A percentile compares a stretch with the other conserved stretches of the same genome.
phyloP scores from a whole-genome alignment of 2,113 vertebrate genomes.

The Platycercus adscitus region DNA sequence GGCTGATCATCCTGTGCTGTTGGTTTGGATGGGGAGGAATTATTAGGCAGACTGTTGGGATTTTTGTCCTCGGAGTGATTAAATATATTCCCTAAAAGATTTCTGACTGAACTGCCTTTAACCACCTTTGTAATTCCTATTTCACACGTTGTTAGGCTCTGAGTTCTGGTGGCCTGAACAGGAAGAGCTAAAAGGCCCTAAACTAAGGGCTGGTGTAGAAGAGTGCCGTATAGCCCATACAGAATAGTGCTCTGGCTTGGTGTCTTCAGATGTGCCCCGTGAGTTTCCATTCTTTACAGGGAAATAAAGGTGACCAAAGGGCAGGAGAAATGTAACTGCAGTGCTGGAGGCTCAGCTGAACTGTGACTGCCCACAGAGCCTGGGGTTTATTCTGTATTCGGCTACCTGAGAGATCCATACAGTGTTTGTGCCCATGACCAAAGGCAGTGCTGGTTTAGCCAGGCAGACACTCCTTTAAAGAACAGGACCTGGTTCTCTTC shows the following conservation, averaged over 20 bases:
- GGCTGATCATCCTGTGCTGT: background rate
- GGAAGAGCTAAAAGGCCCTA: background rate
- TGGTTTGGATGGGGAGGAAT: background rate
- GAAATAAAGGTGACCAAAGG: background rate
- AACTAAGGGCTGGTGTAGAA: background rate
- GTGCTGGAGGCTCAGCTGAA: background rate
- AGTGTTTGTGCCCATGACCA: background rate
- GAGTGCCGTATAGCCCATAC: background rate
- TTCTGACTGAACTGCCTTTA: slow-evolving; percentile 10
- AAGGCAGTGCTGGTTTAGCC: background rate
- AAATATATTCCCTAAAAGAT: background rate
- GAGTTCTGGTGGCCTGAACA: background rate
- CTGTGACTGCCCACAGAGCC: background rate
- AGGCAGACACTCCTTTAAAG: background rate
- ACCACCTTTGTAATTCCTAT: background rate
- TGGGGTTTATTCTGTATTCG: background rate
- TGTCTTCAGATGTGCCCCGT: background rate
- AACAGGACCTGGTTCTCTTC: background rate
- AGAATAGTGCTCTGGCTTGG: background rate
- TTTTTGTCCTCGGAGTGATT: background rate
- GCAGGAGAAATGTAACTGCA: background rate
- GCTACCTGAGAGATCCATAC: fast-evolving
- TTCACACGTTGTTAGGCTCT: background rate
- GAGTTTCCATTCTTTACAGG: background rate
- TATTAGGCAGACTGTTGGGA: background rate